Base-by-base conservation (phyloP, 2,113 vertebrate genomes). In the Erythrolamprus reginae region DNA sequence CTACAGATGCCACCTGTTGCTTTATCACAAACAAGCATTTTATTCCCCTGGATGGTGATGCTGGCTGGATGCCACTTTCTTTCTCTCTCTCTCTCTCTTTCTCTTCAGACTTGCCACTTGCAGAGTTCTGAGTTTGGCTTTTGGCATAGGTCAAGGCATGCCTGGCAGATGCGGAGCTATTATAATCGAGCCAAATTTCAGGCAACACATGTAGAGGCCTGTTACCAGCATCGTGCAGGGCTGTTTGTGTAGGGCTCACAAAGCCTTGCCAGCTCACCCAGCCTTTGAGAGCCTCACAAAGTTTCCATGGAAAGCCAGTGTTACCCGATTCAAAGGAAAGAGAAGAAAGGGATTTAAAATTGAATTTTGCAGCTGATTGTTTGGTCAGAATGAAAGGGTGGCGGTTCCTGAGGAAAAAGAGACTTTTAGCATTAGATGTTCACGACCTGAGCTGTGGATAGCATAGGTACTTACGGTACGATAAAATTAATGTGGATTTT, bases 1-100 rank as follows among this genome's bases (percentile, higher is more conserved):
- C 61, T 51, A 55, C 70, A 91, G 52, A 56, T 23, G 56, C 21
- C 90, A 91, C 90, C 90, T 91, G 86, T 58, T 88, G 90, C 70
- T 88, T 82, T 13, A 50, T 77, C 42, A 87, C 70, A 82, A 91
- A 87, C 86, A 56, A 90, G 85, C 47, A 15, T 91, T 77, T 82
- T 91, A 26, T 82, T 91, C 70, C 51, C 52, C 13, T 48, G 17
- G 51, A 83, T 50, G 21, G 47, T 45, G 28, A 56, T 26, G 70
- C 86, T 90, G 51, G 85, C 65, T 58, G 65, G 90, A 50, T 58
- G 85, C 90, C 28, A 10, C 26, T n/a, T 10, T 82, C 24, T n/a
- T 3, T 82, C 28, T 65, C 0, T 26, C 23, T 56, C 23, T n/a
- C 58, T n/a, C 58, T 83, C 15, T 45, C 84, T 7, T 51, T 55